Percentiles rank a stretch among this genome's conserved stretches.
These are phyloP conservation scores for Popillia japonica DNA, from an alignment of 1,140 invertebrate species.

Conservation along the genomic window DNA sequence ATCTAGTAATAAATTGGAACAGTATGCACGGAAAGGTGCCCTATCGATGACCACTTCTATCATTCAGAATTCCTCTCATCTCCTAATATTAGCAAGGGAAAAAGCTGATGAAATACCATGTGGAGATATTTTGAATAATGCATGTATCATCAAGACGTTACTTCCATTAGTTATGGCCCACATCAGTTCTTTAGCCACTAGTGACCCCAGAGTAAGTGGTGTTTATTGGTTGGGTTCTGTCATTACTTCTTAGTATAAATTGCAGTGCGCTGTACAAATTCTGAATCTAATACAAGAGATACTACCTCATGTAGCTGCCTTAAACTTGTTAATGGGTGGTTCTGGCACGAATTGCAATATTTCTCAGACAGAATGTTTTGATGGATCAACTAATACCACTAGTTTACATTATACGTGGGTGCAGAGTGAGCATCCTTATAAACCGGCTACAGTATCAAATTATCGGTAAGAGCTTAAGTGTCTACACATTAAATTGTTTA, in stretches of 20 bases:
- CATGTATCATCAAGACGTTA: slow-evolving; percentile 73
- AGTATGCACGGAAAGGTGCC: slow-evolving; percentile 76
- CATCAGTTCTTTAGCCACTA: slow-evolving; percentile 80
- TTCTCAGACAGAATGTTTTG: slow-evolving; percentile 46
- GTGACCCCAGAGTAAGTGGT: slow-evolving; percentile 77
- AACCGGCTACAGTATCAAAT: slow-evolving; percentile 85
- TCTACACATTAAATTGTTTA: too few relatives aligned
- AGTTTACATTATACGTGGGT: slow-evolving; percentile 90
- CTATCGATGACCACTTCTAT: slow-evolving; percentile 77
- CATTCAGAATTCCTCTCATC: slow-evolving; percentile 74
- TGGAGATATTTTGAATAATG: slow-evolving; percentile 66
- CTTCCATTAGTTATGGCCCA: slow-evolving; percentile 82
- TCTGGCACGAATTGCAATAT: slow-evolving; percentile 43
- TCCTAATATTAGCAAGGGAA: slow-evolving; percentile 76
- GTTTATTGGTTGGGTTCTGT: neutral
- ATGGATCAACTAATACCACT: slow-evolving; percentile 66
- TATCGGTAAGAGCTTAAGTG: slow-evolving; percentile 69
- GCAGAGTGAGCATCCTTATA: slow-evolving; percentile 97
- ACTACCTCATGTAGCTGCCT: slow-evolving; percentile 85
- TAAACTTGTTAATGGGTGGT: slow-evolving; percentile 74
- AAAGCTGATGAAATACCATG: slow-evolving; percentile 64
- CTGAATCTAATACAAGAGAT: slow-evolving; percentile 90
- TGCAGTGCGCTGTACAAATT: slow-evolving; percentile 87
- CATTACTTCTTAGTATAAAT: slow-evolving; percentile 40
- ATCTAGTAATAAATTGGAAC: slow-evolving; percentile 72